These are phyloP conservation scores for Eretmocerus hayati DNA, from an alignment of 2,888 invertebrate genomes.

Conservation along the genomic window DNA sequence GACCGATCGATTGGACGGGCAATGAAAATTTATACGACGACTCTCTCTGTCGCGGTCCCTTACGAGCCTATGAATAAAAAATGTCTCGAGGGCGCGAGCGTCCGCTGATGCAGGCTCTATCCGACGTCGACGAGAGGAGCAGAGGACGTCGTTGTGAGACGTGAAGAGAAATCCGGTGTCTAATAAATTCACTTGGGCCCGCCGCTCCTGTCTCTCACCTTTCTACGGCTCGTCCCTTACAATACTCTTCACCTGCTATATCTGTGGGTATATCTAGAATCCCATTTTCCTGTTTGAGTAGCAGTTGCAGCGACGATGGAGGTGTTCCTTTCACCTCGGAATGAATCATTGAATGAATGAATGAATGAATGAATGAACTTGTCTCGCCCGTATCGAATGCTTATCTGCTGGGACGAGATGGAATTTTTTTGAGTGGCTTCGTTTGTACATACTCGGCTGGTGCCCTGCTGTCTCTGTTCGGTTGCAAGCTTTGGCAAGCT, in stretches of 20 bases:
- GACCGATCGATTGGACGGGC: conserved; percentile 20
- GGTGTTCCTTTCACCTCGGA: not conserved
- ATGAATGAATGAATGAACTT: not conserved
- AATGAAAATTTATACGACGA: conserved; percentile 21
- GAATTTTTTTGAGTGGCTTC: no score
- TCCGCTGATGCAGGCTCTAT: not conserved
- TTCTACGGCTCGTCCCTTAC: conserved; percentile 14
- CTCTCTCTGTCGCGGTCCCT: conserved; percentile 9
- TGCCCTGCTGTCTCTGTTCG: no score
- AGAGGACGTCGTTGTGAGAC: not conserved
- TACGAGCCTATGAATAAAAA: conserved; percentile 23
- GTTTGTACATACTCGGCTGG: no score
- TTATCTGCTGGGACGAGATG: not conserved
- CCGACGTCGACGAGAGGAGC: not conserved
- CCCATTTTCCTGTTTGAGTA: not conserved
- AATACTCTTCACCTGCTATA: conserved; percentile 4
- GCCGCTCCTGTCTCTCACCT: conserved; percentile 18
- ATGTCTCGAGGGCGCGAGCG: conserved; percentile 4
- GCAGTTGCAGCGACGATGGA: not conserved
- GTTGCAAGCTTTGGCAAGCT: no score
- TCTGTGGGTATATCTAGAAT: not conserved
- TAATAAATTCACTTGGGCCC: conserved; percentile 16
- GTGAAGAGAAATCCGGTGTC: not conserved
- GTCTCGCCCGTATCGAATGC: no score
- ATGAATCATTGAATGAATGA: no score